Conservation (phyloP, 92 coral and sea anemone species). For the Parazoanthus atlanticus region DNA sequence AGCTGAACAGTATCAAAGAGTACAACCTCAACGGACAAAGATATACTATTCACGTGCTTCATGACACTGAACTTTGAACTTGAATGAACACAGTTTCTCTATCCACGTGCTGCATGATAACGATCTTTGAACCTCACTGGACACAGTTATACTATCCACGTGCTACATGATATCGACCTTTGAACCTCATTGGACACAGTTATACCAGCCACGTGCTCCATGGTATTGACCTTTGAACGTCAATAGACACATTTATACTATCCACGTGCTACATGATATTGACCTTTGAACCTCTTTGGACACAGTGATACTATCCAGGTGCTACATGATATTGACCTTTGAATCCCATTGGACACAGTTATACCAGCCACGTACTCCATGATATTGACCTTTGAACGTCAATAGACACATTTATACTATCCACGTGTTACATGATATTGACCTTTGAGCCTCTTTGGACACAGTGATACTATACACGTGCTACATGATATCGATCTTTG, state of each 20-base stretch:
- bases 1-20: constrained; percentile 54
- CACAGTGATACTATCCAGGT: neutral
- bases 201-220: neutral
- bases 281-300: neutral
- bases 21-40: constrained; percentile 54
- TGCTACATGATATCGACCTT: neutral
- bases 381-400: no score
- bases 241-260: neutral
- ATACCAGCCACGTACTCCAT: no score
- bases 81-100: neutral
- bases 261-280: neutral
- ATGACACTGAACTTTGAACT: constrained; percentile 53
- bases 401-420: no score
- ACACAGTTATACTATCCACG: neutral
- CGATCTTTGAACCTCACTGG: neutral
- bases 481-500: constrained; percentile 49
- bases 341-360: no score
- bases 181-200: neutral
- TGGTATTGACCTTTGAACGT: neutral
- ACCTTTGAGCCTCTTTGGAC: constrained; percentile 30
- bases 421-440: no score
- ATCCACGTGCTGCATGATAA: neutral
- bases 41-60: constrained; percentile 55
- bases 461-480: constrained; percentile 53
- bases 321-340: no score